Evolutionary conservation across 2,113 vertebrate genomes (phyloP).

Genomic region (Vulpes lagopus): DNA sequence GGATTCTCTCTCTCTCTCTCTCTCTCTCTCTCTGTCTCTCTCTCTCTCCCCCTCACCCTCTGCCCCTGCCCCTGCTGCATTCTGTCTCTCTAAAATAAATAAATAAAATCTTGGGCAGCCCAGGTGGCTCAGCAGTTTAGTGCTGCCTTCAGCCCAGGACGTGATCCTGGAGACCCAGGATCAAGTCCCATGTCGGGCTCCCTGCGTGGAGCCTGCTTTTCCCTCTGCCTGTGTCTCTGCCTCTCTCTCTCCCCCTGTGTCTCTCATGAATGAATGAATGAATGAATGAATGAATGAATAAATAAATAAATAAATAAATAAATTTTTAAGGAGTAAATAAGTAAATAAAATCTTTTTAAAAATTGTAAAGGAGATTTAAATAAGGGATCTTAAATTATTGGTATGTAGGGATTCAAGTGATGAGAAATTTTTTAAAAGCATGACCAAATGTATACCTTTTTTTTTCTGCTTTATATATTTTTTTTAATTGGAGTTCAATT

Average conservation of each 20-base stretch:
- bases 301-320: background rate
- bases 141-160: no score
- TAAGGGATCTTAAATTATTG: background rate
- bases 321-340: background rate
- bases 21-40: background rate
- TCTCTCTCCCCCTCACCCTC: background rate
- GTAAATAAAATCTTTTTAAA: background rate
- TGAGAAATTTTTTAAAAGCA: background rate
- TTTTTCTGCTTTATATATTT: no score
- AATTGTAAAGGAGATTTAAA: background rate
- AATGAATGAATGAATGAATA: no score
- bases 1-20: background rate
- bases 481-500: no score
- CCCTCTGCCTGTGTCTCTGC: no score
- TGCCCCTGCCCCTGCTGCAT: no score
- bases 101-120: background rate
- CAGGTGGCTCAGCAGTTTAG: no score
- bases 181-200: no score
- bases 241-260: no score
- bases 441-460: background rate
- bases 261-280: no score
- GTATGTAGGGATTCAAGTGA: background rate
- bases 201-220: no score
- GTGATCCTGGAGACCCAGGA: no score
- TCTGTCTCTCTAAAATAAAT: background rate